phyloP scores from a whole-genome alignment of 2,888 invertebrate species.

The Smittia sp. region DNA sequence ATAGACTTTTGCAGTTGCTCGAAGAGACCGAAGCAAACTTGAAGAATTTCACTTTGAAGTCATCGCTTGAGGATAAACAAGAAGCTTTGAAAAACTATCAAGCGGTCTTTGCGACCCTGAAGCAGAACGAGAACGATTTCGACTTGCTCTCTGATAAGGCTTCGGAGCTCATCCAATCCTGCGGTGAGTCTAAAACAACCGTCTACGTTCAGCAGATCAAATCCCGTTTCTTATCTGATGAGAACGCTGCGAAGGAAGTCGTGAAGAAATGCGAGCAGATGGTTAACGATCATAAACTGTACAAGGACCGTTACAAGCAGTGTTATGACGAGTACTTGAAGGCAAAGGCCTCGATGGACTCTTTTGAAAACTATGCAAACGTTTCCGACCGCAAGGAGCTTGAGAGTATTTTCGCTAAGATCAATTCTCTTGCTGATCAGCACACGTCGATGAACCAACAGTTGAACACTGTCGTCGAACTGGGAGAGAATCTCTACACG shows the following conservation, averaged over 20 bases:
- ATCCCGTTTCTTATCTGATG: conserved; percentile 84
- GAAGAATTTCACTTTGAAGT: conserved; percentile 79
- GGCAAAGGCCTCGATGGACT: conserved; percentile 70
- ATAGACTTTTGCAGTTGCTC: conserved; percentile 78
- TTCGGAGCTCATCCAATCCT: conserved; percentile 78
- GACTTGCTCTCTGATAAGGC: conserved; percentile 84
- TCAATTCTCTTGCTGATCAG: conserved; percentile 72
- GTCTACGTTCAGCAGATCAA: conserved; percentile 86
- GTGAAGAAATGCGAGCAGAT: conserved; percentile 90
- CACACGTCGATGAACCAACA: conserved; percentile 71
- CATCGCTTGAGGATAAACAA: conserved; percentile 84
- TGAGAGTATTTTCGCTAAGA: conserved; percentile 64
- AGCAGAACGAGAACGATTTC: conserved; percentile 78
- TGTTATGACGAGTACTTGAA: conserved; percentile 77
- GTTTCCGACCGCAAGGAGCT: conserved; percentile 67
- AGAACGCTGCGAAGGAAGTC: conserved; percentile 83
- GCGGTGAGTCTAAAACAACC: conserved; percentile 81
- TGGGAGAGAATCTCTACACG: conserved; percentile 83
- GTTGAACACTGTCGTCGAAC: conserved; percentile 79
- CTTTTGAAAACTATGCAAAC: conserved; percentile 63
- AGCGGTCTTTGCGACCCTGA: conserved; percentile 56
- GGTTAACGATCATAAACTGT: conserved; percentile 74
- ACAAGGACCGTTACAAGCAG: conserved; percentile 78
- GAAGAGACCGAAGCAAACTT: conserved; percentile 80
- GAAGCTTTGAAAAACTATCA: conserved; percentile 88